These are phyloP conservation scores for Aptenodytes forsteri DNA, from an alignment of 2,113 vertebrate genomes.

Conservation along the genomic window DNA sequence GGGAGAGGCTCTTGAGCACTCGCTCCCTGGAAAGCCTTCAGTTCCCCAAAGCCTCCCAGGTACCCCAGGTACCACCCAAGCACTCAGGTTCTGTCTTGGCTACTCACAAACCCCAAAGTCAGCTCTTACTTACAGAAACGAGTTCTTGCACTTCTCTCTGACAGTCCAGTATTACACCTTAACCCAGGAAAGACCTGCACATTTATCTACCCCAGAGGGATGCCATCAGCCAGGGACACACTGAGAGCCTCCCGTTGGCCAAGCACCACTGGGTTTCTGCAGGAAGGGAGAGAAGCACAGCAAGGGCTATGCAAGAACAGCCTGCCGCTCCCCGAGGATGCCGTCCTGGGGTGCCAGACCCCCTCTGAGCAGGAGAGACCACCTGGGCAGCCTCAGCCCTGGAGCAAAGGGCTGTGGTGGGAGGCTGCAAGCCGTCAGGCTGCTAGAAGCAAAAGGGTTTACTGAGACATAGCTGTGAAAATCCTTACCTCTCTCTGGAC, in stretches of 20 bases:
- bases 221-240: background rate
- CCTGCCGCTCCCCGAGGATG: background rate
- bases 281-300: background rate
- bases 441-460: background rate
- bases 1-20: background rate
- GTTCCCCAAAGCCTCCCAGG: background rate
- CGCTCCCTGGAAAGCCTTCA: rapidly evolving
- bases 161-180: background rate
- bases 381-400: background rate
- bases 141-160: background rate
- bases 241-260: rapidly evolving
- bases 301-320: background rate
- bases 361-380: background rate
- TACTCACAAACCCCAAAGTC: background rate
- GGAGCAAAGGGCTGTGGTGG: background rate
- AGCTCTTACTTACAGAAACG: background rate
- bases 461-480: background rate
- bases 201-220: background rate
- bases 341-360: background rate
- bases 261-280: background rate
- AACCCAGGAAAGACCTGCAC: background rate
- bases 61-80: background rate
- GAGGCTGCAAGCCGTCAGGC: background rate
- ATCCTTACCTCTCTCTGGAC: background rate
- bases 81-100: background rate